Conservation (phyloP, 2,888 invertebrate genomes). For the Sipunculus nudus region DNA sequence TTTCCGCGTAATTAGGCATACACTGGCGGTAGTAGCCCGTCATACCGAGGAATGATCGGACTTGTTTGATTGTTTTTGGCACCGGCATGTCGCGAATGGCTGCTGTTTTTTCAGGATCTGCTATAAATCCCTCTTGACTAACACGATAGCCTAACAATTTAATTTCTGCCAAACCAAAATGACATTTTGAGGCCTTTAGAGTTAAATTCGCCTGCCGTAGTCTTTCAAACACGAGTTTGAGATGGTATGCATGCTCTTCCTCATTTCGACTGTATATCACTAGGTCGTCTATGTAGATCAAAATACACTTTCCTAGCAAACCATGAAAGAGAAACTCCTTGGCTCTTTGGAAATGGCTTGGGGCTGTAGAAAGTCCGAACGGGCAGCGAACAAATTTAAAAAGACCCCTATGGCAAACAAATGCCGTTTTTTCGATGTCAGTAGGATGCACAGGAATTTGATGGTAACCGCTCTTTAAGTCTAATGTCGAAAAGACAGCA, state of each 20-base stretch:
- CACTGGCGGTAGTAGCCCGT: conserved; percentile 9
- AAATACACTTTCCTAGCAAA: no score
- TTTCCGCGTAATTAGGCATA: neutral
- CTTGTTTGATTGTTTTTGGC: conserved; percentile 1
- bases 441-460: conserved; percentile 30
- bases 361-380: conserved; percentile 21
- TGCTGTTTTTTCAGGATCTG: conserved; percentile 16
- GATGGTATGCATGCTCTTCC: no score
- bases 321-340: no score
- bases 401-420: conserved; percentile 29
- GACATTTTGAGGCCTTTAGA: no score
- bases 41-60: conserved; percentile 15
- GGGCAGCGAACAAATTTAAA: conserved; percentile 16
- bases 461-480: conserved; percentile 37
- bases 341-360: conserved; percentile 16
- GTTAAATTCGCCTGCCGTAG: no score
- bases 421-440: conserved; percentile 21
- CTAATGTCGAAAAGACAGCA: conserved; percentile 30
- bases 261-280: no score
- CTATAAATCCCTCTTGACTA: no score
- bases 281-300: no score
- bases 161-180: no score
- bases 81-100: neutral
- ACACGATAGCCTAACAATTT: no score
- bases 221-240: no score